Percentiles rank a stretch among this genome's conserved stretches.
phyloP scores from a whole-genome alignment of 2,888 invertebrate genomes.

The Resseliella maxima region DNA sequence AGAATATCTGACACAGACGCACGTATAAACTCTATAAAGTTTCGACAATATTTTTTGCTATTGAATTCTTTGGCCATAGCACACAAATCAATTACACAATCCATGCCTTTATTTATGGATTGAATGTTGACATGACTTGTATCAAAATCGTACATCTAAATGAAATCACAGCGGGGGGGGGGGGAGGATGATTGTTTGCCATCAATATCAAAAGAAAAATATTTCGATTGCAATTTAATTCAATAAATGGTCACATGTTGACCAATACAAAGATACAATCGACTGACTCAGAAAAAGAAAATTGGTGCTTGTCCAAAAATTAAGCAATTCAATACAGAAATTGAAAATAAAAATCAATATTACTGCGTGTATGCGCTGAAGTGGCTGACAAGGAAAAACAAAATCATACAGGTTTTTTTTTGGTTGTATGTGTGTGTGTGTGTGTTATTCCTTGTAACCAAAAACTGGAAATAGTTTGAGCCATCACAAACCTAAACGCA shows the following conservation, averaged over 20 bases:
- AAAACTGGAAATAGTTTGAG: background rate
- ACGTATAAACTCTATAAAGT: too few species aligned
- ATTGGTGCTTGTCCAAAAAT: background rate
- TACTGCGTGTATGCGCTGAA: background rate
- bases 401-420: slow-evolving; percentile 8
- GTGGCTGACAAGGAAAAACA: background rate
- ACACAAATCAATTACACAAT: too few species aligned
- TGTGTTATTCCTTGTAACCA: background rate
- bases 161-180: background rate
- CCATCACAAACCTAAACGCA: background rate
- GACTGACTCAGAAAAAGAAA: background rate
- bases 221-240: background rate
- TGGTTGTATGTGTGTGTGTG: too few species aligned
- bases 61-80: too few species aligned
- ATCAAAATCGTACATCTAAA: background rate
- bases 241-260: background rate
- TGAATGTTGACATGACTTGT: too few species aligned
- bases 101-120: too few species aligned
- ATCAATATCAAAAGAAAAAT: background rate
- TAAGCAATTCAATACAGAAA: slow-evolving; percentile 37
- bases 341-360: background rate
- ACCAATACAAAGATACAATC: background rate
- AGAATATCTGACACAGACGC: too few species aligned
- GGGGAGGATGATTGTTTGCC: background rate
- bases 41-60: too few species aligned